Evolutionary conservation across 2,797 vertebrate species (phyloP), one percentile per base, ranked within the genome.

Genomic region (Anabacerthia variegaticeps): DNA sequence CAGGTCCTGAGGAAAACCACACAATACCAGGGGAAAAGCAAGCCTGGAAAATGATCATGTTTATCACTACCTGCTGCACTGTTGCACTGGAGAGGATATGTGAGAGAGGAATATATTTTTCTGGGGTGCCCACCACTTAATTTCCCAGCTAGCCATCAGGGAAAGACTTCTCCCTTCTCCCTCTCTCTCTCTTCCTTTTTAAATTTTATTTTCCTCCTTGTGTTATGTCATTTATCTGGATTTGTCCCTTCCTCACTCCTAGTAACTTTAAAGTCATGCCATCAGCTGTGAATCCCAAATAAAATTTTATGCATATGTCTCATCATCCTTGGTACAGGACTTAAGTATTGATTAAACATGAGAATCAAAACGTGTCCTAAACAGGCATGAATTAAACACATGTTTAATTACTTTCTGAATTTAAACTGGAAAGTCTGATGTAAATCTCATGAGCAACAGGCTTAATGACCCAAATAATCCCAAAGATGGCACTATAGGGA

Each of bases 381-480:
- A 73, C 7, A 28, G 20, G 19, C 8, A 10, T 66, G n/a, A 84
- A 65, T 72, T 76, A 73, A 84, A 63, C 26, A 62, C 32, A 55
- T 6, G 7, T 69, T 75, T 73, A 87, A 63, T 62, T 69, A 8
- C 6, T 63, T 82, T 82, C 51, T 66, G 54, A 85, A 51, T 43
- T 75, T n/a, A 46, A 58, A 68, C 24, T 62, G 36, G 51, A 73
- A 86, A 82, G 9, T 41, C 14, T 49, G 54, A 86, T 58, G 46
- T 32, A 79, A 87, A 68, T 65, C 26, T 84, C 74, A 37, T 2
- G 8, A 86, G 18, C 28, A 88, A 44, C 28, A 61, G 21, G 7
- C 6, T 85, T 79, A 92, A 66, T 54, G 30, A 76, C 12, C 41
- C 27, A 52, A 88, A 84, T 67, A 91, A 85, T 74, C 49, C 32